A percentile compares a stretch with the other conserved stretches of the same genome.
Evolutionary conservation across 1,140 invertebrate species (phyloP).

Genomic region (Achroia grisella): DNA sequence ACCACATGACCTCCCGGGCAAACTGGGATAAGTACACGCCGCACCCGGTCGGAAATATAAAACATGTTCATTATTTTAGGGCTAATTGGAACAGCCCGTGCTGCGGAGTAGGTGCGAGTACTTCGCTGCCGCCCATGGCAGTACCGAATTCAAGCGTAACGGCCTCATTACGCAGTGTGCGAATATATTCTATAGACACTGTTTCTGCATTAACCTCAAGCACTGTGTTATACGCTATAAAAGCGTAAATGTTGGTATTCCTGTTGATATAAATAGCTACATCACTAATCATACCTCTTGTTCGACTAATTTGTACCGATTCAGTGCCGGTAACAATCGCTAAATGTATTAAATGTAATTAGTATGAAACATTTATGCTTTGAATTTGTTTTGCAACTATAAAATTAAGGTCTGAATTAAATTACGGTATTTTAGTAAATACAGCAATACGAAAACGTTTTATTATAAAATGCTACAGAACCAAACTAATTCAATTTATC

Average conservation of each 20-base stretch:
- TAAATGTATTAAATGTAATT: too few relatives aligned
- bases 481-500: too few relatives aligned
- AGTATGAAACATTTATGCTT: too few relatives aligned
- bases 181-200: constrained; percentile 49
- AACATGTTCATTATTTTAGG: constrained; percentile 74
- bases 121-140: constrained; percentile 56
- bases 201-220: constrained; percentile 62
- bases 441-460: too few relatives aligned
- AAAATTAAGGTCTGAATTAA: too few relatives aligned
- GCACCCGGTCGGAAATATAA: constrained; percentile 68
- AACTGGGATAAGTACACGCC: constrained; percentile 57
- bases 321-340: too few relatives aligned
- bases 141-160: constrained; percentile 39
- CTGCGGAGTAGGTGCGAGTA: constrained; percentile 50
- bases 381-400: too few relatives aligned
- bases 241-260: too few relatives aligned
- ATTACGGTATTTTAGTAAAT: too few relatives aligned
- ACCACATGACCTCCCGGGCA: constrained; percentile 62
- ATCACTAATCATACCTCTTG: too few relatives aligned
- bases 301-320: too few relatives aligned
- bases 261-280: background rate
- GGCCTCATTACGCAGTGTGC: constrained; percentile 47
- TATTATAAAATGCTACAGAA: too few relatives aligned
- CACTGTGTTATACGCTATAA: constrained; percentile 4
- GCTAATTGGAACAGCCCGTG: constrained; percentile 72